phyloP scores from a whole-genome alignment of 1,140 invertebrate genomes.

The Trissolcus basalis region DNA sequence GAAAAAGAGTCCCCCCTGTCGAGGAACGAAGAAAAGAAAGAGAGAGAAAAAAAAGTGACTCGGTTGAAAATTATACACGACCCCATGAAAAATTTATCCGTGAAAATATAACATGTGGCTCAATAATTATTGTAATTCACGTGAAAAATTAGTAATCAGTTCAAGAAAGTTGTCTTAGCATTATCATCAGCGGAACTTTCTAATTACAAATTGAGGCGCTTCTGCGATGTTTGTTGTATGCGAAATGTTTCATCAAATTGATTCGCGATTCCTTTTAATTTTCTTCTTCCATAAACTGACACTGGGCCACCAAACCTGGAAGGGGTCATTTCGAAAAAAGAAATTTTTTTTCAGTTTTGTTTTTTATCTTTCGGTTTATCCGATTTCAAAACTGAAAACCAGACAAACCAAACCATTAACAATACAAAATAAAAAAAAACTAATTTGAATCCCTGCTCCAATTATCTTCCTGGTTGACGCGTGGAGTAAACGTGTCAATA shows the following conservation, averaged over 20 bases:
- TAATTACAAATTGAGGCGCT: constrained; percentile 48
- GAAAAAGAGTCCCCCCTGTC: not conserved
- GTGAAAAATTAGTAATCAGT: constrained; percentile 48
- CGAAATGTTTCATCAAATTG: constrained; percentile 4
- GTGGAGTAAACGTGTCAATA: constrained; percentile 45
- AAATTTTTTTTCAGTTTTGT: no score
- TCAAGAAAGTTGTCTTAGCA: constrained; percentile 53
- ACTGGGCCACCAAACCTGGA: no score
- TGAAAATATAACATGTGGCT: constrained; percentile 19
- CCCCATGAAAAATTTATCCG: constrained; percentile 22
- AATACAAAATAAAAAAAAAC: no score
- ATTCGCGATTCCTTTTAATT: constrained; percentile 1
- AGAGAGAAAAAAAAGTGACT: constrained; percentile 7
- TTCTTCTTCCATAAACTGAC: no score
- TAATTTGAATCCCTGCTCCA: no score
- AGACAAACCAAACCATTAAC: no score
- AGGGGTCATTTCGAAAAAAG: no score
- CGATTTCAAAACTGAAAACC: no score
- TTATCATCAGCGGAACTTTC: constrained; percentile 53
- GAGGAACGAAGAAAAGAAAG: not conserved
- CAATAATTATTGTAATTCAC: constrained; percentile 31
- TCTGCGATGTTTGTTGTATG: constrained; percentile 32
- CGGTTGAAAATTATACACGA: no score
- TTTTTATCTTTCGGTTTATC: no score
- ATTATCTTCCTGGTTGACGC: no score